A percentile compares a stretch with the other conserved stretches of the same genome.
Evolutionary conservation across 2,113 vertebrate genomes (phyloP).

Genomic region (Nematolebias whitei): DNA sequence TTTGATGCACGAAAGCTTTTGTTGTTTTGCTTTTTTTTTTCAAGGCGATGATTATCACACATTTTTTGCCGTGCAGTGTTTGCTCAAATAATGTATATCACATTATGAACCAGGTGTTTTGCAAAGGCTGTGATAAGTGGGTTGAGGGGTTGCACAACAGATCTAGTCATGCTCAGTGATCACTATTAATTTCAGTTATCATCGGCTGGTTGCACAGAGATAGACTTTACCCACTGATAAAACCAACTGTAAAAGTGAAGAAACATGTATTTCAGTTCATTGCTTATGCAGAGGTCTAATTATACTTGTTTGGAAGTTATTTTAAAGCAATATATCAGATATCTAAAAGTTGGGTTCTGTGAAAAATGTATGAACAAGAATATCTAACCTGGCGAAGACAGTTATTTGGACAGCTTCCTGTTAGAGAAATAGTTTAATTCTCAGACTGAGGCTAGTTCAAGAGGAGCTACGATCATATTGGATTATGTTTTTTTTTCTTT

Average conservation of each 20-base stretch:
- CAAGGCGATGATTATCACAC: constrained; percentile 11
- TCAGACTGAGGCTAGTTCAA: too few relatives aligned
- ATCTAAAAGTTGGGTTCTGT: too few relatives aligned
- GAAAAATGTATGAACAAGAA: too few relatives aligned
- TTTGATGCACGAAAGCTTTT: constrained; percentile 18
- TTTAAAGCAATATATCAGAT: too few relatives aligned
- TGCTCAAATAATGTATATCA: constrained; percentile 20
- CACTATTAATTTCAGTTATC: constrained; percentile 62
- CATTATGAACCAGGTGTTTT: constrained; percentile 31
- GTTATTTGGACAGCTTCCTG: too few relatives aligned
- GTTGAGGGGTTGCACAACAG: constrained; percentile 29
- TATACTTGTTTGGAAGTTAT: constrained; percentile 6
- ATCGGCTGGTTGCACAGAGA: constrained; percentile 25
- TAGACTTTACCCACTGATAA: constrained; percentile 29
- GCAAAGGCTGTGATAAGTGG: constrained; percentile 9
- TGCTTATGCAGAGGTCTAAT: constrained; percentile 22
- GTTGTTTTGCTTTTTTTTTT: neutral
- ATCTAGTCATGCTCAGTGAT: constrained; percentile 37
- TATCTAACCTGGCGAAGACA: too few relatives aligned
- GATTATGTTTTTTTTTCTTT: too few relatives aligned
- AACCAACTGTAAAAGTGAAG: constrained; percentile 22
- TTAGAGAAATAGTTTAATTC: too few relatives aligned
- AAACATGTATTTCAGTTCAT: constrained; percentile 25
- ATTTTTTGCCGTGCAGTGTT: neutral
- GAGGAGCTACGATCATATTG: too few relatives aligned